Conservation (phyloP, 2,888 invertebrate species). For the Catocala sponsa region DNA sequence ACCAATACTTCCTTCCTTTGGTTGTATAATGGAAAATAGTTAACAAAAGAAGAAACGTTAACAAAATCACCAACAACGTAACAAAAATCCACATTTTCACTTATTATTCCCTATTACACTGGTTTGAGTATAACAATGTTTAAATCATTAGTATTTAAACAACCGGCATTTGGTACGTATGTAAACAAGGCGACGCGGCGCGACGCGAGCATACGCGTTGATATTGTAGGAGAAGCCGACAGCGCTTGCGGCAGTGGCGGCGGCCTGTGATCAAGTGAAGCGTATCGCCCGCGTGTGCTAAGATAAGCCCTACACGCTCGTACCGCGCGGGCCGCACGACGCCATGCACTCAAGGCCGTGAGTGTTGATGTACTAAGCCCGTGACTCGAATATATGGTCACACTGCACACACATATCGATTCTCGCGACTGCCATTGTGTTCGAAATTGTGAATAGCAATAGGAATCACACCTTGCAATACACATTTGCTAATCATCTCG, state of each 20-base stretch:
- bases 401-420: slow-evolving; percentile 61
- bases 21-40: slow-evolving; percentile 75
- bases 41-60: slow-evolving; percentile 64
- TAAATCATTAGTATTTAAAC: slow-evolving; percentile 52
- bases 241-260: slow-evolving; percentile 57
- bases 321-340: slow-evolving; percentile 45
- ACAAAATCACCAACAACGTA: slow-evolving; percentile 64
- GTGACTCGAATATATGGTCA: slow-evolving; percentile 75
- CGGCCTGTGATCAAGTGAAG: slow-evolving; percentile 72
- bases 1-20: slow-evolving; percentile 81
- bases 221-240: slow-evolving; percentile 44
- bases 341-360: slow-evolving; percentile 73
- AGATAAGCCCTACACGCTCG: slow-evolving; percentile 74
- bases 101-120: slow-evolving; percentile 48
- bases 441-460: slow-evolving; percentile 67
- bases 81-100: slow-evolving; percentile 68
- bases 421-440: slow-evolving; percentile 71
- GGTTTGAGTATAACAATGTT: slow-evolving; percentile 40
- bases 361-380: slow-evolving; percentile 73
- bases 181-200: slow-evolving; percentile 71
- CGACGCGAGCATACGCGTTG: slow-evolving; percentile 52
- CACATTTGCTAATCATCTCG: slow-evolving; percentile 26
- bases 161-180: slow-evolving; percentile 62
- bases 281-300: slow-evolving; percentile 63
- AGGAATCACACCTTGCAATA: slow-evolving; percentile 43